Evolutionary conservation across 2,888 invertebrate genomes (phyloP).

Genomic region (Hemistola chrysoprasaria): DNA sequence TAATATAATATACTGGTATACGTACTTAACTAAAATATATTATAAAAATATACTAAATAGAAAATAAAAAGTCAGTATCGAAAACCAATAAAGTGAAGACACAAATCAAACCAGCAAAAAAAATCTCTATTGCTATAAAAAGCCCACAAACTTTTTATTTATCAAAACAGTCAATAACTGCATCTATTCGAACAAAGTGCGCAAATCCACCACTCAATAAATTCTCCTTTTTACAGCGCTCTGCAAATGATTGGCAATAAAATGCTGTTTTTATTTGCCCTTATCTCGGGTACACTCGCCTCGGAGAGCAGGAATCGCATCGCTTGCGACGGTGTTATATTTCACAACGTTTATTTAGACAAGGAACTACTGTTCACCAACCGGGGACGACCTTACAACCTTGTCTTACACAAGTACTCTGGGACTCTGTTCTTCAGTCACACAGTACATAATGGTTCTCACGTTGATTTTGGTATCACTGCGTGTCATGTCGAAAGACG

Average conservation of each 20-base stretch:
- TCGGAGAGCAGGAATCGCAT: conserved; percentile 25
- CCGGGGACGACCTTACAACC: conserved; percentile 56
- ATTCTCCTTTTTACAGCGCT: conserved; percentile 17
- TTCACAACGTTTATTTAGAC: conserved; percentile 58
- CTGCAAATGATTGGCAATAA: conserved; percentile 26
- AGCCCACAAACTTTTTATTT: conserved; percentile 8
- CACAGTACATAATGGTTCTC: conserved; percentile 48
- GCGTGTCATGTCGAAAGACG: conserved; percentile 49
- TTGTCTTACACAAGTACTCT: conserved; percentile 62
- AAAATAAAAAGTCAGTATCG: too few species aligned
- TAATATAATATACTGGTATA: too few species aligned
- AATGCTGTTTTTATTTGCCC: conserved; percentile 27
- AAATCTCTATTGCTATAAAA: conserved; percentile 4
- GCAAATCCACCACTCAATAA: conserved; percentile 17
- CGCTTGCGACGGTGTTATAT: conserved; percentile 58
- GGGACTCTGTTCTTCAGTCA: conserved; percentile 65
- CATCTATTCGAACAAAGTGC: conserved; percentile 9
- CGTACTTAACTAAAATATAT: too few species aligned
- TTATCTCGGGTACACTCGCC: conserved; percentile 19
- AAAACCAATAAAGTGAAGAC: too few species aligned
- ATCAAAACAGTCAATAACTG: conserved; percentile 10
- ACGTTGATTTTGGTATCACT: conserved; percentile 57
- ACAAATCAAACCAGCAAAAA: too few species aligned
- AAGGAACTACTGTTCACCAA: conserved; percentile 45
- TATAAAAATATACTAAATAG: too few species aligned